Conservation (phyloP, 2,113 vertebrate species). For the Cololabis saira region DNA sequence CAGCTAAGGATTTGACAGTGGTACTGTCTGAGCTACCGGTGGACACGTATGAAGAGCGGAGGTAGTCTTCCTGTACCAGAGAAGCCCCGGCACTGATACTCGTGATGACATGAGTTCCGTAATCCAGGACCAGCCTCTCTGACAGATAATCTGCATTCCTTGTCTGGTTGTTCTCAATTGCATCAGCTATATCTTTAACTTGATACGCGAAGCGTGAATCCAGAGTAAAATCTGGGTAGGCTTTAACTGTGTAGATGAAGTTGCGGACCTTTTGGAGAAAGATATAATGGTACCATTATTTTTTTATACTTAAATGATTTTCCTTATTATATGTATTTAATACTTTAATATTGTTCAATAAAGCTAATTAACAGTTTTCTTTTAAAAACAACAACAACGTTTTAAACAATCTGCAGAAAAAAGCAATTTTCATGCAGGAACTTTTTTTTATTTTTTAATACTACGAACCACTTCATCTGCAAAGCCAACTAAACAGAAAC, state of each 20-base stretch:
- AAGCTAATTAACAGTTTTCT: neutral
- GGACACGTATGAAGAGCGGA: slow-evolving; percentile 81
- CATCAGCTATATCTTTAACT: slow-evolving; percentile 82
- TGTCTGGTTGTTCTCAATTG: slow-evolving; percentile 91
- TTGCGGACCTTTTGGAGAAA: slow-evolving; percentile 84
- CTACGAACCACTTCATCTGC: neutral
- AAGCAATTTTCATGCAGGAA: too few species aligned
- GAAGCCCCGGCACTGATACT: slow-evolving; percentile 82
- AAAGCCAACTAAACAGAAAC: neutral
- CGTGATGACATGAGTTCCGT: slow-evolving; percentile 88
- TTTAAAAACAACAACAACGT: too few species aligned
- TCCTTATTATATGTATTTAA: neutral
- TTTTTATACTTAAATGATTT: neutral
- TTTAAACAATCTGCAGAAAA: too few species aligned
- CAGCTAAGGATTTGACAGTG: slow-evolving; percentile 73
- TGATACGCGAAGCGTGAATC: slow-evolving; percentile 82
- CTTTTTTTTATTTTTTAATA: too few species aligned
- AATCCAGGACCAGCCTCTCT: slow-evolving; percentile 88
- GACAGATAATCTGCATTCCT: slow-evolving; percentile 84
- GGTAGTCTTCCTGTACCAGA: slow-evolving; percentile 89
- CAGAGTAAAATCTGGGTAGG: slow-evolving; percentile 80
- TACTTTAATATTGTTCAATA: too few species aligned
- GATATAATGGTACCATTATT: neutral
- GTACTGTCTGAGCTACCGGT: slow-evolving; percentile 61
- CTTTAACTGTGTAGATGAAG: slow-evolving; percentile 87